Conservation (phyloP, 2,113 vertebrate species). For the Petrocephalus zakoni region DNA sequence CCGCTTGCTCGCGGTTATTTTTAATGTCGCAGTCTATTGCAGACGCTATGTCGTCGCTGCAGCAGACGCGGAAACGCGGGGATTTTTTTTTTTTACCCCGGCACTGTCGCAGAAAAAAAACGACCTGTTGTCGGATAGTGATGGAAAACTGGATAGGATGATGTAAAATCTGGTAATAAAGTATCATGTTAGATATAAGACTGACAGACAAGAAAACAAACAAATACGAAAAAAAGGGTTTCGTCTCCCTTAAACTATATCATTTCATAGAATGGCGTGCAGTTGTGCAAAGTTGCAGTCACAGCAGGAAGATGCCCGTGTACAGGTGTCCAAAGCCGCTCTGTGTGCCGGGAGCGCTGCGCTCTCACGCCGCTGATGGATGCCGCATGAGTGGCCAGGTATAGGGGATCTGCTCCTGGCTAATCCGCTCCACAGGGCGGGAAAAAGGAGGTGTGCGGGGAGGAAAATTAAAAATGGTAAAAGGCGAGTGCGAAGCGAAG, state of each 20-base stretch:
- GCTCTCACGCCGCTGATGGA: neutral
- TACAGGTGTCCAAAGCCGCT: neutral
- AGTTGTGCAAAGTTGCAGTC: neutral
- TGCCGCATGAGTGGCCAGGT: neutral
- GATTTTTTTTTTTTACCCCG: neutral
- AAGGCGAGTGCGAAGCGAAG: neutral
- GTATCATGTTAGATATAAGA: neutral
- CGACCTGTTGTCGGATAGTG: neutral
- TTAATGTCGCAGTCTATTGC: neutral
- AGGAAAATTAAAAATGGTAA: neutral
- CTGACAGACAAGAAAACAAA: neutral
- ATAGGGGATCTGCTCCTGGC: neutral
- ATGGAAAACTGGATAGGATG: neutral
- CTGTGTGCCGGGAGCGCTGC: neutral
- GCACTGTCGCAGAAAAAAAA: neutral
- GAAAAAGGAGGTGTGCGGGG: neutral
- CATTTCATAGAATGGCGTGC: neutral
- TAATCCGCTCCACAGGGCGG: neutral
- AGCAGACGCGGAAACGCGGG: neutral
- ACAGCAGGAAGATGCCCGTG: neutral
- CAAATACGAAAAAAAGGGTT: neutral
- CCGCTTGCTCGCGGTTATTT: neutral
- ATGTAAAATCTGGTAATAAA: neutral
- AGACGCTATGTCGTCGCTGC: neutral
- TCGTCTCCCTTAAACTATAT: neutral